Evolutionary conservation across 2,888 invertebrate species (phyloP).

Genomic region (Cataglyphis rosenhaueri): DNA sequence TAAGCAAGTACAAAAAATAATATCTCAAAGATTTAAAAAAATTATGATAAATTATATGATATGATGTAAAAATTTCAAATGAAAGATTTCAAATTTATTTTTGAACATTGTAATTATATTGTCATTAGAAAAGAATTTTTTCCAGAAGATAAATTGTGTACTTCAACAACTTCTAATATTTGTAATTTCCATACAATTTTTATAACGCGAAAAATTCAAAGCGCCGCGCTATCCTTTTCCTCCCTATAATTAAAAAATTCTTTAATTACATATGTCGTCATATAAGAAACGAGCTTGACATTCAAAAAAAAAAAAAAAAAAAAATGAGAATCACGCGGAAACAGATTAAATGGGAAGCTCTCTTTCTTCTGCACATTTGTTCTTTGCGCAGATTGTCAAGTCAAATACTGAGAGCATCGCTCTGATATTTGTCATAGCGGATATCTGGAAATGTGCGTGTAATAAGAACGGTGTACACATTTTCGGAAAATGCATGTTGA

Average conservation of each 20-base stretch:
- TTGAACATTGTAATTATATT: neutral
- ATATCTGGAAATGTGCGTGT: slow-evolving; percentile 51
- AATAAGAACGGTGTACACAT: slow-evolving; percentile 38
- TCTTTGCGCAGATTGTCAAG: neutral
- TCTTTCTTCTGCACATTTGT: slow-evolving; percentile 17
- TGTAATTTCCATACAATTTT: slow-evolving; percentile 6
- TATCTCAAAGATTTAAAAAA: neutral
- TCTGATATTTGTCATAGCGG: neutral
- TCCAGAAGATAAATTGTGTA: neutral
- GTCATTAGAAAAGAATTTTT: neutral
- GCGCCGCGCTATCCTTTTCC: neutral
- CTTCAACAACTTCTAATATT: neutral
- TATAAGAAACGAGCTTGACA: slow-evolving; percentile 1
- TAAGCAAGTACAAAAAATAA: neutral
- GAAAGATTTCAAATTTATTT: neutral
- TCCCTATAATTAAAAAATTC: neutral
- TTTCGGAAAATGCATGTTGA: slow-evolving; percentile 35
- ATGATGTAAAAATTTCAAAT: no score
- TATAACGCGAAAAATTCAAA: neutral
- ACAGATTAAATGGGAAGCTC: slow-evolving; percentile 30
- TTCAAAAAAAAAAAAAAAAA: neutral
- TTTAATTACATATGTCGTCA: neutral
- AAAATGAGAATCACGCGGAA: slow-evolving; percentile 8
- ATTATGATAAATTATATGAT: neutral
- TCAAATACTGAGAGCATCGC: neutral